Conservation (phyloP, 2,888 invertebrate species). For the Chrysotoxum bicinctum region DNA sequence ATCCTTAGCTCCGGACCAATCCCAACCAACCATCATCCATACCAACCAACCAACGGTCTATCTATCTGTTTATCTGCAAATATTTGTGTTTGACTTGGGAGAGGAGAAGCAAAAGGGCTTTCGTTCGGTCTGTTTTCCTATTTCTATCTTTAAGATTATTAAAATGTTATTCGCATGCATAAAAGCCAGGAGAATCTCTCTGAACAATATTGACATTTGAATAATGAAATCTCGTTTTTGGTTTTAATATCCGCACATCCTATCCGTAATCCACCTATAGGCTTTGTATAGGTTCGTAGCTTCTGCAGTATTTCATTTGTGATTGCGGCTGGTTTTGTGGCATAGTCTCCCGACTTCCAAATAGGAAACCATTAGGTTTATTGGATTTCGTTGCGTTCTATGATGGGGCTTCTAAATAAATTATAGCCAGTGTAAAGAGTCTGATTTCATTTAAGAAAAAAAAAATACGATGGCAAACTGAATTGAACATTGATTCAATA, state of each 20-base stretch:
- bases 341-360: neutral
- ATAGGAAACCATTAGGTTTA: conserved; percentile 58
- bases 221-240: conserved; percentile 5
- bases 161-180: conserved; percentile 11
- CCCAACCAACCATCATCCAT: neutral
- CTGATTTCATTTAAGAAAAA: neutral
- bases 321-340: neutral
- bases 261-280: neutral
- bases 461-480: neutral
- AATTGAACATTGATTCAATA: conserved; percentile 6
- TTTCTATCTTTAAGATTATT: conserved; percentile 11
- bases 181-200: neutral
- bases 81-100: neutral
- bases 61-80: conserved; percentile 7
- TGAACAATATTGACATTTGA: conserved; percentile 17
- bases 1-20: too few relatives aligned
- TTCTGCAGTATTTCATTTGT: neutral
- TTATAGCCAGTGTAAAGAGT: neutral
- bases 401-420: conserved; percentile 42
- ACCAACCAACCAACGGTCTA: neutral
- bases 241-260: neutral
- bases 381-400: conserved; percentile 47
- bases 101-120: neutral
- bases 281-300: neutral
- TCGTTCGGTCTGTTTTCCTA: neutral